Evolutionary conservation across 2,797 vertebrate species (phyloP), one percentile per base, ranked within the genome.

Genomic region (Tragelaphus eurycerus): DNA sequence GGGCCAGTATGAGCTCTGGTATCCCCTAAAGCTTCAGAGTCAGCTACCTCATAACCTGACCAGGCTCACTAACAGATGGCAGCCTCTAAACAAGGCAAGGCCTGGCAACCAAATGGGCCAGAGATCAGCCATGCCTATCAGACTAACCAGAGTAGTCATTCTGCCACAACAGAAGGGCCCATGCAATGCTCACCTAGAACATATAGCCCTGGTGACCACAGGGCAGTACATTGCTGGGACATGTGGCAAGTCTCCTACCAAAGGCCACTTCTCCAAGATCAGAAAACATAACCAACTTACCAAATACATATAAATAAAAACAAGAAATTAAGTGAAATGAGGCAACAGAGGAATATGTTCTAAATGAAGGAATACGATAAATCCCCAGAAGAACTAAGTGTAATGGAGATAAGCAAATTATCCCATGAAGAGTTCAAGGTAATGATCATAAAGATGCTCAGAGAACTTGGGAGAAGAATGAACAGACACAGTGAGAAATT

Each of bases 161-260:
- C 11, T 2, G 19, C 11, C 50, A 34, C 6, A 34, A 23, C 31
- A 54, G 79, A 14, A 34, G 79, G 50, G 31, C 17, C 78, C 50
- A 4, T 3, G 46, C 11, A 13, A 43, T 43, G 31, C 17, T 10
- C 48, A 14, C 17, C 50, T 13, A 81, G 50, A 34, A 11, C 3
- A 54, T 4, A 13, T 14, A 34, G 17, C 50, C 31, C 48, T 52
- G 31, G 11, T 23, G 31, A 34, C 79, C 6, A 34, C 3, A 34
- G 79, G 19, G 31, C 11, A 54, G 31, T 54, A 1, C 50, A 4
- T 23, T 34, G 79, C 79, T 23, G 17, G 29, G 50, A 14, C 17
- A 14, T 14, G 2, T 23, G 50, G 19, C 2, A 23, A n/a, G 31
- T 2, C 31, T 54, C 50, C 3, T 4, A 23, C 11, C 17, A n/a